phyloP scores from a whole-genome alignment of 2,113 vertebrate genomes.

The Mobula hypostoma region DNA sequence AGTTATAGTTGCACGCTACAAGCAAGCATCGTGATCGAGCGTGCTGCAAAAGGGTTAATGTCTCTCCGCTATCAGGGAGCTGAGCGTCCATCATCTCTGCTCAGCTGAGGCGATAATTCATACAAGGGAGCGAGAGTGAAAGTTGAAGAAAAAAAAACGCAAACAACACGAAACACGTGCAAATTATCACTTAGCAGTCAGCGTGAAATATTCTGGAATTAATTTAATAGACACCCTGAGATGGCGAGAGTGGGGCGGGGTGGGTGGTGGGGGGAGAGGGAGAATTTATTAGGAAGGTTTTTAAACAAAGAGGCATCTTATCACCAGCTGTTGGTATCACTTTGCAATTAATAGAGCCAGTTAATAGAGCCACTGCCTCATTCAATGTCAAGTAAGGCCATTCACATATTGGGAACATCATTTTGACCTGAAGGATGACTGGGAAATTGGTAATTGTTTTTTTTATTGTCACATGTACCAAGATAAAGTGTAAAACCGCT shows the following conservation, averaged over 20 bases:
- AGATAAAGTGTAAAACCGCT: too few relatives aligned
- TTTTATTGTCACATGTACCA: too few relatives aligned
- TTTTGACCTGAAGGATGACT: too few relatives aligned
- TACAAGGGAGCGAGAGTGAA: background rate
- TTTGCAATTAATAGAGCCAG: background rate
- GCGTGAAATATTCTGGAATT: constrained; percentile 22
- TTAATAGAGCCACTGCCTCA: too few relatives aligned
- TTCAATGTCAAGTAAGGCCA: too few relatives aligned
- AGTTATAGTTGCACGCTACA: too few relatives aligned
- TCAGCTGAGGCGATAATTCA: constrained; percentile 28
- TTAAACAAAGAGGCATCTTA: background rate
- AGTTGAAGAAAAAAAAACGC: constrained; percentile 5
- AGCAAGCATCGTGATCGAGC: background rate
- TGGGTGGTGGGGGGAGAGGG: background rate
- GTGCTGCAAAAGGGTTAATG: background rate
- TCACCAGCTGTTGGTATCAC: background rate
- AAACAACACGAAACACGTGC: background rate
- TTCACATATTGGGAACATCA: too few relatives aligned
- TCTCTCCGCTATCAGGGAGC: background rate
- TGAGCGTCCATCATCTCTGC: background rate
- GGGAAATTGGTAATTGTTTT: too few relatives aligned
- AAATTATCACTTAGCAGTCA: constrained; percentile 32
- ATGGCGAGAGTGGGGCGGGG: background rate
- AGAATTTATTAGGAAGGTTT: background rate
- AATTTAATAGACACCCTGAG: constrained; percentile 24